Base-by-base conservation (phyloP, 2,888 invertebrate species). In the Lithophane ornitopus region DNA sequence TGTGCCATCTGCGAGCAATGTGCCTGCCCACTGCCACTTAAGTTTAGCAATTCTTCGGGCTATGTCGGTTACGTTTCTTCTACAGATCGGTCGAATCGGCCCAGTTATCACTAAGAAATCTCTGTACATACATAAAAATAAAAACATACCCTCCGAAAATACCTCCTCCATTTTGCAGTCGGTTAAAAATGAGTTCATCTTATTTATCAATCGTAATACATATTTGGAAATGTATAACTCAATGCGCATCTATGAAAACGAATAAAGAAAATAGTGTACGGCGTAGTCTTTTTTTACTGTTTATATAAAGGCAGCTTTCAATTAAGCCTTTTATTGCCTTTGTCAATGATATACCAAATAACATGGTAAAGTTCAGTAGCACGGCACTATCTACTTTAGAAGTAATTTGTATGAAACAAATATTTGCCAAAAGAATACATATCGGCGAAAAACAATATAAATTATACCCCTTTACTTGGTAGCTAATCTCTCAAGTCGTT, bases 321-420 rank as follows among this genome's bases (percentile, higher is more conserved):
- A 41, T 16, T 2, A 49, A 78, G 6, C 1, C 14, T 22, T 16
- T 28, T 28, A 28, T 49, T 56, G 61, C 6, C 70, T 67, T 66
- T 56, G 46, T 46, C 70, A 63, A 28, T 46, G 52, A 58, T 56
- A 34, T n/a, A 52, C 41, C 2, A 66, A 56, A 56, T 14, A 22
- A 49, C 11, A 44, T 14, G 22, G 7, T 41, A 34, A 54, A 62
- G 70, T 80, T 81, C 67, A 63, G 39, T 19, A n/a, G 14, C 66
- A 28, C 61, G 41, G 2, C 26, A 54, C 49, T n/a, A 16, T 54
- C 34, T 59, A 26, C 22, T 62, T 12, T 22, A 34, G 28, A 58
- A 44, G 16, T 67, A 11, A 76, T 46, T 67, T 62, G 14, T 58
- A 14, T 22, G 19, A 14, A 46, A 65, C 41, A 61, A 69, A 77